Evolutionary conservation across 2,113 vertebrate genomes (phyloP), one percentile per base, ranked within the genome.

Genomic region (Rhipidura dahli): DNA sequence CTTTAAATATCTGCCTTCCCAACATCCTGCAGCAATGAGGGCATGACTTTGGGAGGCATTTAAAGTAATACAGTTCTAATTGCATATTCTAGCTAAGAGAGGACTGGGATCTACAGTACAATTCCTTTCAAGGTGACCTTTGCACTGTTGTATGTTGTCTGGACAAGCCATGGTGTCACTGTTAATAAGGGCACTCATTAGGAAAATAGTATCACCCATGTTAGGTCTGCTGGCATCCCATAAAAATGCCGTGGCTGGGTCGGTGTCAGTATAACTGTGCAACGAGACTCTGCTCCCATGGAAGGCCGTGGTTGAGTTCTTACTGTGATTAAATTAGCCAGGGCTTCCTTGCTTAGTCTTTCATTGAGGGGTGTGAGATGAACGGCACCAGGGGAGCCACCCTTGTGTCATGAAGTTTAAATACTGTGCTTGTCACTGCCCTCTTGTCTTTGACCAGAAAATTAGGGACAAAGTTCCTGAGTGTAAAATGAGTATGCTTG

Each of bases 101-200:
- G 49, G 59, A 56, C 54, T 79, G 57, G 17, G 10, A 72, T 92
- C 59, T 85, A 72, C 44, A 53, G 49, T 26, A 83, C 17, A 40
- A 40, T 86, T 94, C 59, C 45, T 87, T 89, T 89, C 77, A 87
- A 89, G 59, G 47, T 86, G 89, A 81, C 72, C 68, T 91, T 77
- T 87, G 50, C 63, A 80, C 13, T 69, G 63, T 35, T 17, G 28
- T 80, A 49, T 53, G 59, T 59, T 66, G 24, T 70, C 50, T 84
- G 68, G 84, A 89, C 42, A 61, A 78, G 42, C 37, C 23, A 15
- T 6, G 18, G 19, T 81, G 64, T 61, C 68, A 45, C 45, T 78
- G 40, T 63, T 81, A 83, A 59, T 81, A 89, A 70, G 63, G 64
- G 28, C 59, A 66, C 42, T 54, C n/a, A 3, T 1, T 91, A 72